A percentile compares a stretch with the other conserved stretches of the same genome.
phyloP scores from a whole-genome alignment of 2,888 invertebrate species.

The Ferdinandea cuprea region DNA sequence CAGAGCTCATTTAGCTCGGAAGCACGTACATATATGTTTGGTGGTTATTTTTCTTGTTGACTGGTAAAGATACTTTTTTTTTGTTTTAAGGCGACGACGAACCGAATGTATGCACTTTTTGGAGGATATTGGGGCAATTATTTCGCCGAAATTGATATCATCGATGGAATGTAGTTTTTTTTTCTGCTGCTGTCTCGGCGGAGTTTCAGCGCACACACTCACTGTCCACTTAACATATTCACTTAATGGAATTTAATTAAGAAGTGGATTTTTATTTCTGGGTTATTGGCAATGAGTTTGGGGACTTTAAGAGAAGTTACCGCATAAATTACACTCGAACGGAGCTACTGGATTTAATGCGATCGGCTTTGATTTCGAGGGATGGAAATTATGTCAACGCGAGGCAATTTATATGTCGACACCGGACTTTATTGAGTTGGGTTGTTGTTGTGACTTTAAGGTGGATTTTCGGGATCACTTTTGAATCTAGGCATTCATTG shows the following conservation, averaged over 20 bases:
- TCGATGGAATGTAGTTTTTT: slow-evolving; percentile 48
- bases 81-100: neutral
- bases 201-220: slow-evolving; percentile 1
- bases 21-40: slow-evolving; percentile 40
- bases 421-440: neutral
- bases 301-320: slow-evolving; percentile 36
- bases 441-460: neutral
- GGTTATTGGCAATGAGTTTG: neutral
- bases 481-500: too few relatives aligned
- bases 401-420: neutral
- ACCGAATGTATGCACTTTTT: neutral
- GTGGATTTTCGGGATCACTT: neutral
- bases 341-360: slow-evolving; percentile 55
- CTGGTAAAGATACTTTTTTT: neutral
- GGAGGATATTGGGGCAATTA: slow-evolving; percentile 68
- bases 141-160: slow-evolving; percentile 73
- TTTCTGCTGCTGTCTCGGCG: slow-evolving; percentile 22
- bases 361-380: slow-evolving; percentile 12
- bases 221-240: slow-evolving; percentile 62
- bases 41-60: neutral
- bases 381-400: slow-evolving; percentile 24
- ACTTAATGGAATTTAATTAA: slow-evolving; percentile 74
- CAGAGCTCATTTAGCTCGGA: slow-evolving; percentile 62
- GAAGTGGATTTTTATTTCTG: slow-evolving; percentile 42
- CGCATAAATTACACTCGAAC: slow-evolving; percentile 54